phyloP scores from a whole-genome alignment of 2,888 invertebrate species.

The Cryptosula pallasiana region DNA sequence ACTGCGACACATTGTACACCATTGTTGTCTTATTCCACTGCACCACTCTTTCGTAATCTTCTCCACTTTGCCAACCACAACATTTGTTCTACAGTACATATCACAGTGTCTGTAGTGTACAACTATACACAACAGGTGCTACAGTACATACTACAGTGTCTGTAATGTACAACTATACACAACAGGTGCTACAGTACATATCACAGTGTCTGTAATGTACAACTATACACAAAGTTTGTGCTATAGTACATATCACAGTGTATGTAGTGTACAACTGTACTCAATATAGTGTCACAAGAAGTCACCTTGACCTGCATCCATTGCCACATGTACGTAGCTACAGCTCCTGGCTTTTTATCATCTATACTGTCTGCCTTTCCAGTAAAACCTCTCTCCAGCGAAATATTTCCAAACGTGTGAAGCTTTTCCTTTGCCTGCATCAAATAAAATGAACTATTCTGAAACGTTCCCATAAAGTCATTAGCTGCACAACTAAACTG shows the following conservation, averaged over 20 bases:
- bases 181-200: no score
- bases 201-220: no score
- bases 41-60: not conserved
- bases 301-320: conserved; percentile 10
- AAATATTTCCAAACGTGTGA: not conserved
- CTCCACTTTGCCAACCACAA: conserved; percentile 2
- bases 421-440: not conserved
- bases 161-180: no score
- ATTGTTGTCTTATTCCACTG: conserved; percentile 12
- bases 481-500: no score
- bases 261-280: no score
- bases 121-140: no score
- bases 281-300: no score
- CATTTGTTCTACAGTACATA: conserved; percentile 10
- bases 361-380: not conserved
- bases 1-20: not conserved
- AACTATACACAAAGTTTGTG: no score
- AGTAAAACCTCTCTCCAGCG: conserved; percentile 11
- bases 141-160: no score
- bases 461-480: no score
- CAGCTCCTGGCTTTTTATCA: conserved; percentile 3
- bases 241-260: no score
- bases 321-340: conserved; percentile 16
- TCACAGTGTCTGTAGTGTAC: no score
- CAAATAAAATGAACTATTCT: not conserved